These are phyloP conservation scores for Coptodon bakossiorum DNA, from an alignment of 2,113 vertebrate genomes.

Conservation along the genomic window DNA sequence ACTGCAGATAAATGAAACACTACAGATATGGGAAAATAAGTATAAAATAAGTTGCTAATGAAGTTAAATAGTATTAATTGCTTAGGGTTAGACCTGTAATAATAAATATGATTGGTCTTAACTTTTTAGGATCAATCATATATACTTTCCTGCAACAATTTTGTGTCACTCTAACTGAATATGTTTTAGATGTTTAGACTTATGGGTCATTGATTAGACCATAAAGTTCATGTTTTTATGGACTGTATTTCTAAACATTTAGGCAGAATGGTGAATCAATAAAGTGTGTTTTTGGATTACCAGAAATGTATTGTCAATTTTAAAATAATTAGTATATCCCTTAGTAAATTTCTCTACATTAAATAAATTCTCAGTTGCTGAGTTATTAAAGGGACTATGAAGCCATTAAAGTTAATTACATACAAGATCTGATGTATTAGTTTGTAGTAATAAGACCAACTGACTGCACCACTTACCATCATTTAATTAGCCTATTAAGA, in stretches of 20 bases:
- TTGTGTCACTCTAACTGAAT: background rate
- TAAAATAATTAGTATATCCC: background rate
- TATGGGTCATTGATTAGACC: background rate
- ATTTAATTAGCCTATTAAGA: slow-evolving; percentile 34
- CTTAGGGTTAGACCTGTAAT: background rate
- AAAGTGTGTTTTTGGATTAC: background rate
- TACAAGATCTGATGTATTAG: slow-evolving; percentile 8
- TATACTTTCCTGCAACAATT: background rate
- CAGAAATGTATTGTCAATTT: background rate
- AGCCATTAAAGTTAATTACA: slow-evolving; percentile 14
- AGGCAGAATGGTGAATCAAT: background rate
- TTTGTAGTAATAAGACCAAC: slow-evolving; percentile 12
- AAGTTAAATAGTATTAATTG: background rate
- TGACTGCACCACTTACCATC: slow-evolving; percentile 7
- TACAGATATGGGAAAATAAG: background rate
- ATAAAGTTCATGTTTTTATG: background rate
- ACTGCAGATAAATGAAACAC: background rate
- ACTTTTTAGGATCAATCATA: background rate
- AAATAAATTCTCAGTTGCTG: background rate
- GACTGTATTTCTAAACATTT: background rate
- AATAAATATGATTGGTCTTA: background rate
- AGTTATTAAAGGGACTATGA: background rate
- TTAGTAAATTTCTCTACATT: background rate
- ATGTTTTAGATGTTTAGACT: background rate
- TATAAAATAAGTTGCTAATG: background rate